These are phyloP conservation scores for Hydrotaea cyrtoneurina DNA, from an alignment of 2,888 invertebrate genomes.

Conservation along the genomic window DNA sequence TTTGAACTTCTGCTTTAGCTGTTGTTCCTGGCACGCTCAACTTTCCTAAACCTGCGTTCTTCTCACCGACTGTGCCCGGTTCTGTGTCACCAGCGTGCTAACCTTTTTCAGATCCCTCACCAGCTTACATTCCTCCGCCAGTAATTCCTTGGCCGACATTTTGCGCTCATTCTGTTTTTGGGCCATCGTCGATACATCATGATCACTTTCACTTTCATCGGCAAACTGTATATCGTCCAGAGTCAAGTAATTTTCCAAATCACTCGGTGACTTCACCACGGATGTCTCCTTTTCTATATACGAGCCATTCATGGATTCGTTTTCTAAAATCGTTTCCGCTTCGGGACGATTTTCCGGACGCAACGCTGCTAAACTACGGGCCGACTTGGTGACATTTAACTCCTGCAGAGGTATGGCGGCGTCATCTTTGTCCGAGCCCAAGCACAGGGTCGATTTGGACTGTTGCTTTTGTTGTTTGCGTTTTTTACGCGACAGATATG, in stretches of 20 bases:
- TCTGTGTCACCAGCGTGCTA: conserved; percentile 58
- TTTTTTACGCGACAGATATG: conserved; percentile 74
- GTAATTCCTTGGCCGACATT: conserved; percentile 49
- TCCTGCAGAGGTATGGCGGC: conserved; percentile 61
- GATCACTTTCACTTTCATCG: conserved; percentile 82
- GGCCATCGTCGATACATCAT: conserved; percentile 48
- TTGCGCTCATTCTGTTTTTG: conserved; percentile 27
- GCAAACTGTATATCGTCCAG: conserved; percentile 87
- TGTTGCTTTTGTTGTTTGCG: conserved; percentile 73
- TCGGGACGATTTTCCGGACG: conserved; percentile 61
- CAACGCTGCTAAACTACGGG: conserved; percentile 68
- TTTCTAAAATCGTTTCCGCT: conserved; percentile 48
- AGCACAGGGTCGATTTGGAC: conserved; percentile 70
- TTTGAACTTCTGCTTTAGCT: neutral
- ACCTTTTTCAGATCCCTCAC: conserved; percentile 60
- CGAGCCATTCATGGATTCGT: conserved; percentile 75
- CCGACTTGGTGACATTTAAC: conserved; percentile 66
- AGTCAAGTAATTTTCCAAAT: conserved; percentile 83
- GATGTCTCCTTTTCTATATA: conserved; percentile 85
- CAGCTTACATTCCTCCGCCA: conserved; percentile 60
- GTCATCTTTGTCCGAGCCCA: conserved; percentile 54
- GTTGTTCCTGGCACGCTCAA: neutral
- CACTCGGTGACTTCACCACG: conserved; percentile 85
- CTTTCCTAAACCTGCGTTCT: conserved; percentile 55
- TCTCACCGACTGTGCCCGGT: conserved; percentile 54